Evolutionary conservation across 1,140 invertebrate species (phyloP).

Genomic region (Hyles euphorbiae): DNA sequence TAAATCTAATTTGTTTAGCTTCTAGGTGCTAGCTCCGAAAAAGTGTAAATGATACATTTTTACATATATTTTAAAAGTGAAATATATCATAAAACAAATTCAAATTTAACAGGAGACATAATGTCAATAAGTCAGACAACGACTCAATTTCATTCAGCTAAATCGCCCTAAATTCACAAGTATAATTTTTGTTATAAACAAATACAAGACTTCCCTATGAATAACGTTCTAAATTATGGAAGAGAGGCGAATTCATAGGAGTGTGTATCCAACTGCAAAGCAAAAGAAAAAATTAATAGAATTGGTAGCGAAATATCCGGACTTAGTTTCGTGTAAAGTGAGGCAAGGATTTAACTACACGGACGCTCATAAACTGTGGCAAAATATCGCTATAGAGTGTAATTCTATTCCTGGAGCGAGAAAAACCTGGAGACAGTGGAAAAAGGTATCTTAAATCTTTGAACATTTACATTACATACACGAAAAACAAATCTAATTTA

Average conservation of each 20-base stretch:
- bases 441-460: slow-evolving; percentile 37
- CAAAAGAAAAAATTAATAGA: slow-evolving; percentile 64
- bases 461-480: no score
- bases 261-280: slow-evolving; percentile 47
- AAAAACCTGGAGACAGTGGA: slow-evolving; percentile 66
- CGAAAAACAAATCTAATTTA: no score
- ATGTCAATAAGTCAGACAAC: no score
- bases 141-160: no score
- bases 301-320: slow-evolving; percentile 51
- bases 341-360: slow-evolving; percentile 51
- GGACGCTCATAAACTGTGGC: slow-evolving; percentile 56
- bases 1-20: no score
- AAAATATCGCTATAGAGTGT: slow-evolving; percentile 54
- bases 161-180: no score
- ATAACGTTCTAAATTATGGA: slow-evolving; percentile 34
- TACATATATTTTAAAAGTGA: no score
- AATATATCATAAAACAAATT: no score
- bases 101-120: no score
- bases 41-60: no score
- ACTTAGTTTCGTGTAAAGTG: slow-evolving; percentile 52
- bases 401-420: slow-evolving; percentile 56
- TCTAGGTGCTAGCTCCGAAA: no score
- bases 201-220: not conserved
- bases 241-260: slow-evolving; percentile 42
- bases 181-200: not conserved